These are phyloP conservation scores for Misgurnus mizolepis DNA, from an alignment of 2,113 vertebrate species.

Conservation along the genomic window DNA sequence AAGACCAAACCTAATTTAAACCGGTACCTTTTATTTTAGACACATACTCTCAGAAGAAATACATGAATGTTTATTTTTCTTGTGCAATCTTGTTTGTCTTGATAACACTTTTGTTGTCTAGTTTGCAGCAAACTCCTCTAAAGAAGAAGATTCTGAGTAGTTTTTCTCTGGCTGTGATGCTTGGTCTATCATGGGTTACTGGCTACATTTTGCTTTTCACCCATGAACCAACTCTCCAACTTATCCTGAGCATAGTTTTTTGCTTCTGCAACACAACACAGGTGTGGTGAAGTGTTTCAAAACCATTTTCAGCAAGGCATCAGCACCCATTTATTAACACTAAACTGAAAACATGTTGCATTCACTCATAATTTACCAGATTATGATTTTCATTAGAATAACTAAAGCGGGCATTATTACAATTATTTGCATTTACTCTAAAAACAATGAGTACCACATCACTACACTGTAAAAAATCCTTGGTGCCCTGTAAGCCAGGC, in stretches of 20 bases:
- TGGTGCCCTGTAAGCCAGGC: too few species aligned
- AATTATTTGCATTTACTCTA: too few species aligned
- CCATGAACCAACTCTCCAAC: not conserved
- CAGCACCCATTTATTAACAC: too few species aligned
- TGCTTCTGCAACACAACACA: conserved; percentile 70
- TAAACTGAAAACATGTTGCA: too few species aligned
- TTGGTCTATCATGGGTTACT: conserved; percentile 70
- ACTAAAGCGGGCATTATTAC: too few species aligned
- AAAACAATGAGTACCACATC: too few species aligned
- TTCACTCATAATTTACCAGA: too few species aligned
- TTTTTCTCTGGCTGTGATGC: conserved; percentile 63
- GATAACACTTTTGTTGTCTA: conserved; percentile 16
- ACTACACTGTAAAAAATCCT: too few species aligned
- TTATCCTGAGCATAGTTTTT: conserved; percentile 70
- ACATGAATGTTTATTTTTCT: too few species aligned
- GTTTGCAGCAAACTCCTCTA: conserved; percentile 55
- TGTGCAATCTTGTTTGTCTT: too few species aligned
- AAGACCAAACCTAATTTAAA: conserved; percentile 50
- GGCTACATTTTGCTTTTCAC: conserved; percentile 69
- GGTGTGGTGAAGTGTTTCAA: conserved; percentile 45
- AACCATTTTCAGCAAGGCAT: not conserved
- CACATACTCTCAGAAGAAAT: not conserved
- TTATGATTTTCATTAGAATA: too few species aligned
- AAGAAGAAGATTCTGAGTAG: conserved; percentile 66
- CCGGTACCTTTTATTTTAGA: not conserved